Conservation (phyloP, 2,113 vertebrate genomes). For the Tinamus guttatus region DNA sequence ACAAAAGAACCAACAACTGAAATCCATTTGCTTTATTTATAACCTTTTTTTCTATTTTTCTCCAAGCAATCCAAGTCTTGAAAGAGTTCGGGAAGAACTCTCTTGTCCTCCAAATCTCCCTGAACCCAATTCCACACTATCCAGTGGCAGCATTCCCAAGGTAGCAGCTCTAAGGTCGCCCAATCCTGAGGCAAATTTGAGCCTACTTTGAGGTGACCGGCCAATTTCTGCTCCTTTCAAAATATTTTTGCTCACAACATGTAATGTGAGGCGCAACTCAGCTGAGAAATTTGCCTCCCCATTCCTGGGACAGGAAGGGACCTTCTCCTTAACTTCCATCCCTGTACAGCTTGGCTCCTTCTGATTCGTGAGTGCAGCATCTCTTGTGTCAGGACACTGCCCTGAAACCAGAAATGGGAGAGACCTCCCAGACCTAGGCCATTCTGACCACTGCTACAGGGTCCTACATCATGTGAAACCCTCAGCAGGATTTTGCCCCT, state of each 20-base stretch:
- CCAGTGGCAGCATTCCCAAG: background rate
- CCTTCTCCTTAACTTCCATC: background rate
- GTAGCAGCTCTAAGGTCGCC: background rate
- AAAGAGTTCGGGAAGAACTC: background rate
- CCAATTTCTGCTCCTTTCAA: background rate
- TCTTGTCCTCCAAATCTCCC: background rate
- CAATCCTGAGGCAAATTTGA: background rate
- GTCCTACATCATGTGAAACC: background rate
- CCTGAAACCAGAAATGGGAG: background rate
- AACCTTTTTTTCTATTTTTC: background rate
- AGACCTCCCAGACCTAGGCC: background rate
- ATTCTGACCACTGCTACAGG: background rate
- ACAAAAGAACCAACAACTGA: background rate
- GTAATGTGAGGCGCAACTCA: background rate
- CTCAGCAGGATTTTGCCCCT: background rate
- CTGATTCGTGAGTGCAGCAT: background rate
- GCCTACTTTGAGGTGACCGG: background rate
- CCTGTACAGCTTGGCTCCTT: background rate
- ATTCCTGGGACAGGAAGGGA: background rate
- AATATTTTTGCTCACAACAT: background rate
- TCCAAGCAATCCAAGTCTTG: background rate
- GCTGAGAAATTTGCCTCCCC: background rate
- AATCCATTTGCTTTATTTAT: background rate
- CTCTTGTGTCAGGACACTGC: background rate
- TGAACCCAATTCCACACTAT: background rate